Evolutionary conservation across 1,140 invertebrate genomes (phyloP).

Genomic region (Drosophila mojavensis): DNA sequence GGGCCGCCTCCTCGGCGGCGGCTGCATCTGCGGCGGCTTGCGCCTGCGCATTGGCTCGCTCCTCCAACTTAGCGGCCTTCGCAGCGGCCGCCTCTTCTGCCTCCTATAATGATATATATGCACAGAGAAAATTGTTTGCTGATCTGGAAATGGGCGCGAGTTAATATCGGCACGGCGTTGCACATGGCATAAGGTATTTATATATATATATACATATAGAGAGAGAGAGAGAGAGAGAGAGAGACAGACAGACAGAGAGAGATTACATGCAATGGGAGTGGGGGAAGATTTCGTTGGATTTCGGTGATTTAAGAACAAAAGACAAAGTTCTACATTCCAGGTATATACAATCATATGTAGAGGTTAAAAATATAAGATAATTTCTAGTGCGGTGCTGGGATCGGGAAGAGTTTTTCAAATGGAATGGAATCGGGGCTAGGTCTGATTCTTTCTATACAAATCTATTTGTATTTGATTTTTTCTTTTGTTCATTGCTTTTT

Average conservation of each 20-base stretch:
- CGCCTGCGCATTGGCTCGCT: slow-evolving; percentile 88
- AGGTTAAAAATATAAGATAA: neutral
- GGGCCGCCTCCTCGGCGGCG: slow-evolving; percentile 86
- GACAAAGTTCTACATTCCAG: slow-evolving; percentile 2
- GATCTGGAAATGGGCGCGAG: slow-evolving; percentile 22
- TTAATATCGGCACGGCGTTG: slow-evolving; percentile 24
- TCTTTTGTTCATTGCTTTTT: slow-evolving; percentile 49
- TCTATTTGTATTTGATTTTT: slow-evolving; percentile 16
- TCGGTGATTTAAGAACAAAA: neutral
- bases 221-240: too few species aligned
- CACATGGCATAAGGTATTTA: neutral
- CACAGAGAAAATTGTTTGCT: slow-evolving; percentile 35
- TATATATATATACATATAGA: neutral
- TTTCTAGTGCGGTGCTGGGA: slow-evolving; percentile 31
- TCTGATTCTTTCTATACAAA: too few species aligned
- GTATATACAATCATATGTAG: slow-evolving; percentile 16
- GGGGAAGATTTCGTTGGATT: neutral
- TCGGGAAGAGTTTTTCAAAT: neutral
- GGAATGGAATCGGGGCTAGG: neutral
- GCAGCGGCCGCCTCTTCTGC: slow-evolving; percentile 92
- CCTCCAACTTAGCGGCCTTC: slow-evolving; percentile 89
- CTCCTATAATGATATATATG: slow-evolving; percentile 86
- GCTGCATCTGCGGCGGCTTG: slow-evolving; percentile 87
- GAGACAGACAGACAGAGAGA: too few species aligned
- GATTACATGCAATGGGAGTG: neutral